Base-by-base conservation (phyloP, 2,797 vertebrate genomes). In the Paramormyrops hopkinsi region DNA sequence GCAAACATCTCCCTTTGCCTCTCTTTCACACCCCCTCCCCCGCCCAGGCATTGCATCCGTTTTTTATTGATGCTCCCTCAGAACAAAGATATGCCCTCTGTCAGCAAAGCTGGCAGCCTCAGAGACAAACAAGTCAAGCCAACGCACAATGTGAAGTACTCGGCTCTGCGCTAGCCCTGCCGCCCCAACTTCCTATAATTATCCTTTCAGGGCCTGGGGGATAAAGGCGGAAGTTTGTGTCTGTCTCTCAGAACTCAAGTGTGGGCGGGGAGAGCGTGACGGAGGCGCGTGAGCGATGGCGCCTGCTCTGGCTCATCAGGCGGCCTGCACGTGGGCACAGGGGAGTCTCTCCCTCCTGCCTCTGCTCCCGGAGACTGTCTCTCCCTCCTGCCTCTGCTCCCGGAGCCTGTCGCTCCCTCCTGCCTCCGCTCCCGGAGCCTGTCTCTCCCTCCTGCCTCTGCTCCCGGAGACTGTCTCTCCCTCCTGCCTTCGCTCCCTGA, bases 1-100 rank as follows among this genome's bases (percentile, higher is more conserved):
- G 41, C 56, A 88, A 88, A 88, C 86, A 88, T 88, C 86, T 62
- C 86, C 41, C 37, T 88, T 88, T 59, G 50, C 53, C 53, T 87
- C 85, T 87, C 53, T 59, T 41, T 59, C 44, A 11, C 82, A 22
- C 48, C 37, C 56, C 95, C 92, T 93, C 94, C 96, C 97, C 96
- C 95, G 95, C 92, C 93, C 94, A 96, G 95, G 95, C 96, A 97
- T 97, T 96, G 96, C 97, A 96, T 97, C 73, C 97, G 96, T 97
- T 97, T 97, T 89, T 91, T 89, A 89, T 89, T 91, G 88, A 90
- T 87, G 88, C 86, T 89, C 79, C 88, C 90, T 89, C 85, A 90
- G 90, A 90, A 88, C 88, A 91, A 86, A 62, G 88, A 79, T 69
- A 88, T 88, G 89, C 54, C 56, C 88, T 89, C 88, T 54, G 73